Evolutionary conservation across 2,113 vertebrate species (phyloP).

Genomic region (Microtus oregoni): DNA sequence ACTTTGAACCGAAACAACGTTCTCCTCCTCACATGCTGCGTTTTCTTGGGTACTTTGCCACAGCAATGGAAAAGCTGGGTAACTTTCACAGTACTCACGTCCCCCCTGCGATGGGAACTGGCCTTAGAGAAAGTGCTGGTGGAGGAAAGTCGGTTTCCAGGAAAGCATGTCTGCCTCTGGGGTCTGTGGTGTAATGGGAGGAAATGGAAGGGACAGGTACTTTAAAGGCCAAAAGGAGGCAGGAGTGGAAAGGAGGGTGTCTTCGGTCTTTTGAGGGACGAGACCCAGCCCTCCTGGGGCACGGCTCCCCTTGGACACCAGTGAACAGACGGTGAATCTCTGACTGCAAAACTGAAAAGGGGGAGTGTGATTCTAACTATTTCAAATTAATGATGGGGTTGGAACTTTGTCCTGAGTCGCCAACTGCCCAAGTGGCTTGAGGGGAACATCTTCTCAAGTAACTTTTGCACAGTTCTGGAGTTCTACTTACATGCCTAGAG

Average conservation of each 20-base stretch:
- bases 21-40: neutral
- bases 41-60: neutral
- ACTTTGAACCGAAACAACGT: neutral
- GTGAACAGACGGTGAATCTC: neutral
- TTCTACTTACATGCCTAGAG: neutral
- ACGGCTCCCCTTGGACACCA: fast-evolving
- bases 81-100: neutral
- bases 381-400: neutral
- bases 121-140: neutral
- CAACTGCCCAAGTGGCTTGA: neutral
- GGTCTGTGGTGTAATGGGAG: neutral
- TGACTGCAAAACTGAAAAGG: neutral
- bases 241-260: neutral
- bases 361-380: neutral
- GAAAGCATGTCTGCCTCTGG: neutral
- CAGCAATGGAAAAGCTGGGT: neutral
- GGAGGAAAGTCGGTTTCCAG: neutral
- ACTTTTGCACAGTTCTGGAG: neutral
- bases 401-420: neutral
- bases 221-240: neutral
- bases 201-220: neutral
- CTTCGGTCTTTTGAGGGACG: neutral
- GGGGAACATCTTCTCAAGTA: neutral
- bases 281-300: too few relatives aligned
- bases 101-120: neutral